A percentile compares a stretch with the other conserved stretches of the same genome.
Conservation (phyloP, 2,797 vertebrate species). For the Phrynocephalus forsythii region DNA sequence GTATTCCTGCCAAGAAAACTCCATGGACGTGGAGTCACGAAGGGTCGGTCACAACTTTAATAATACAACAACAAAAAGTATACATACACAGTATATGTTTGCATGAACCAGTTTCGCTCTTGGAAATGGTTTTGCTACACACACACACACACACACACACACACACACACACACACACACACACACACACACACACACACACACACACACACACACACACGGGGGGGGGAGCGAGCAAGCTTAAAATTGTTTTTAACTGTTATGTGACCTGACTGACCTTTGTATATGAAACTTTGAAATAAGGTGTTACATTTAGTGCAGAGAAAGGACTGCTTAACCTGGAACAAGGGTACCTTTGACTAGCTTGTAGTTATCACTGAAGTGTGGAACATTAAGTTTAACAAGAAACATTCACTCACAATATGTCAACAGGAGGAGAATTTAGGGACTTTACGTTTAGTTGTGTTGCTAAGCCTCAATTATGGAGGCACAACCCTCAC, state of each 20-base stretch:
- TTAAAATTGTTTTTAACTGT: constrained; percentile 6
- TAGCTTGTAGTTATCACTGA: constrained; percentile 54
- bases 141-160: neutral
- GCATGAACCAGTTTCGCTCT: neutral
- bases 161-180: neutral
- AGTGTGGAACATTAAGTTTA: constrained; percentile 48
- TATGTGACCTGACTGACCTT: constrained; percentile 51
- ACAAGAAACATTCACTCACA: constrained; percentile 47
- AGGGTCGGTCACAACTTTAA: no score
- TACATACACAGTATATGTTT: neutral
- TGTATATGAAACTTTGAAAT: constrained; percentile 1
- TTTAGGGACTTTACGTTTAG: constrained; percentile 3
- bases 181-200: neutral
- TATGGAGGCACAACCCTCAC: constrained; percentile 14
- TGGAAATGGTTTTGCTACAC: neutral
- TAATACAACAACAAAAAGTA: no score
- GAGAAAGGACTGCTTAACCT: constrained; percentile 31
- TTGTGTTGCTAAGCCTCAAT: constrained; percentile 16
- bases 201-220: neutral
- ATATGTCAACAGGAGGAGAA: constrained; percentile 40
- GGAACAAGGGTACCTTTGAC: constrained; percentile 38
- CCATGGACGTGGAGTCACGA: no score
- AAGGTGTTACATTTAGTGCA: constrained; percentile 43
- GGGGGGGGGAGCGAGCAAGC: no score
- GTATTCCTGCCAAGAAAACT: no score